Evolutionary conservation across 2,888 invertebrate species (phyloP).

Genomic region (Drosophila anceps): DNA sequence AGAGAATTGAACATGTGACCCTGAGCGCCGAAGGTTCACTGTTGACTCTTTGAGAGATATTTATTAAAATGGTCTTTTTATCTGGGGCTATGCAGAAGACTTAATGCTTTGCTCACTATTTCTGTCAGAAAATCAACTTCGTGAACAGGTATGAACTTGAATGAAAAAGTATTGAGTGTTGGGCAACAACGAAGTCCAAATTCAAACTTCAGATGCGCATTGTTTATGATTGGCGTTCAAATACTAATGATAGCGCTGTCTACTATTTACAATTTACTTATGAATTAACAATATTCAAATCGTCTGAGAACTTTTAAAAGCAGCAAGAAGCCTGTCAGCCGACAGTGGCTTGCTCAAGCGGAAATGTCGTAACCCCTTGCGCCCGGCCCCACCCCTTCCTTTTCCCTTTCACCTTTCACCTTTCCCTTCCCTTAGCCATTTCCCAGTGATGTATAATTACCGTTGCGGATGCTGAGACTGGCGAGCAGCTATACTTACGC

Average conservation of each 20-base stretch:
- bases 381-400: not conserved
- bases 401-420: not conserved
- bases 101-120: no score
- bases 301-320: not conserved
- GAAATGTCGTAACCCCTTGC: not conserved
- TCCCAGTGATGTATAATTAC: constrained; percentile 25
- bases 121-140: no score
- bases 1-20: no score
- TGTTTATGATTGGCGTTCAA: no score
- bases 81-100: no score
- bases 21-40: no score
- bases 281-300: not conserved
- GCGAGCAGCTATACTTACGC: constrained; percentile 73
- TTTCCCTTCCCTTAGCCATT: not conserved
- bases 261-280: not conserved
- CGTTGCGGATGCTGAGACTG: constrained; percentile 16
- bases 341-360: not conserved
- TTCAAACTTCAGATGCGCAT: no score
- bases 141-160: no score
- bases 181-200: no score
- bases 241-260: not conserved
- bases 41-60: no score
- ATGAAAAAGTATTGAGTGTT: no score
- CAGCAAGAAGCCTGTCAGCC: not conserved
- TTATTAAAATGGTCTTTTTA: no score